A percentile compares a stretch with the other conserved stretches of the same genome.
Evolutionary conservation across 1,140 invertebrate species (phyloP).

Genomic region (Cyclargus thomasi): DNA sequence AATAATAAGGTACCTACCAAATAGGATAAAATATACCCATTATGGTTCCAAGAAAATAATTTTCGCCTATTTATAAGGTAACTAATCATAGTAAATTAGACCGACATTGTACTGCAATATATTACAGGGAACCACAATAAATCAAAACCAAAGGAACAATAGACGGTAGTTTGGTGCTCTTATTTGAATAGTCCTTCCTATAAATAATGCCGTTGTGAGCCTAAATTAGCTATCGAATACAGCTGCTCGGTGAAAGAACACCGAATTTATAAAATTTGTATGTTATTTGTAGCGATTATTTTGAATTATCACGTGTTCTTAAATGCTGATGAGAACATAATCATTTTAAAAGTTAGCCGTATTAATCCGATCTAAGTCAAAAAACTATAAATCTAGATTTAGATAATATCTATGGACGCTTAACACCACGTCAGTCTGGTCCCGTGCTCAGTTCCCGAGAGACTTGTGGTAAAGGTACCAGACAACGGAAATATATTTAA

Average conservation of each 20-base stretch:
- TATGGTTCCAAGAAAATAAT: not conserved
- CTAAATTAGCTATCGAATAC: not conserved
- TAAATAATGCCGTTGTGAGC: not conserved
- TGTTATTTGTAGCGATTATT: too few species aligned
- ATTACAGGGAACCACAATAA: not conserved
- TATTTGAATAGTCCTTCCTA: not conserved
- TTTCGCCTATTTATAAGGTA: not conserved
- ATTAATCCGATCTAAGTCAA: too few species aligned
- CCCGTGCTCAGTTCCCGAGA: too few species aligned
- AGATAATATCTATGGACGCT: too few species aligned
- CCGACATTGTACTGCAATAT: not conserved
- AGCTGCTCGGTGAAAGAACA: not conserved
- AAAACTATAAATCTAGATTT: too few species aligned
- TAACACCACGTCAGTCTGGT: too few species aligned
- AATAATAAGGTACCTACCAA: not conserved
- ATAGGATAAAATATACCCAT: not conserved
- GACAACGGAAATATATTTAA: too few species aligned
- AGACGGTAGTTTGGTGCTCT: not conserved
- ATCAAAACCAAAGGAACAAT: conserved; percentile 1
- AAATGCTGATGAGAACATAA: too few species aligned
- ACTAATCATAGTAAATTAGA: not conserved
- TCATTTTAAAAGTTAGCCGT: too few species aligned
- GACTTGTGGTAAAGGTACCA: too few species aligned
- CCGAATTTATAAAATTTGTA: too few species aligned
- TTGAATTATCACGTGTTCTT: too few species aligned